Base-by-base conservation (phyloP, 2,888 invertebrate species). In the Acrocera orbiculus region DNA sequence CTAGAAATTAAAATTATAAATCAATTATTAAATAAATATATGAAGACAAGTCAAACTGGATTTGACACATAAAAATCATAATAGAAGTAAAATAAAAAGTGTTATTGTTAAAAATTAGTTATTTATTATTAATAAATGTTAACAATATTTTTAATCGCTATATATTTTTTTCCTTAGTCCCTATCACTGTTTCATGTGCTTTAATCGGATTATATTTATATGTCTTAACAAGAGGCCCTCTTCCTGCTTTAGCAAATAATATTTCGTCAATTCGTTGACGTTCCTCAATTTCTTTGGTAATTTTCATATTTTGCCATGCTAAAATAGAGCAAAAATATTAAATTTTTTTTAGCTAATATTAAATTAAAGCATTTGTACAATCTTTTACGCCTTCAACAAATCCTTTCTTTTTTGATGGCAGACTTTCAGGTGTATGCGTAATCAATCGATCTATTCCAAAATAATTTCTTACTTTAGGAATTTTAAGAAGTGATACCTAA, bases 201-300 rank as follows among this genome's bases (percentile, higher is more conserved):
- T 75, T 75, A 31, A 76, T 76, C 2, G 92, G 90, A 58, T 92
- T 80, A 53, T 71, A 76, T 56, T 81, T 76, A 51, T 72, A 93
- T 0, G 93, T 93, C 60, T 86, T 90, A 23, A 76, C 70, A 27
- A 92, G 50, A 0, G 93, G 83, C 1, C 85, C 89, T 51, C 73
- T 74, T 9, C 90, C 93, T 2, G 90, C 87, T 54, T 69, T 70
- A 37, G 75, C 72, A 51, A 92, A 92, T 34, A 76, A 70, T 42
- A 80, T 63, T 46, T 76, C 74, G 54, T 92, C 89, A 41, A 78
- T 56, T 39, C 74, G 63, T 46, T 73, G 69, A 35, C 89, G 66
- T 24, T 86, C 80, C 40, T 79, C 75, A 34, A 92, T 58, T 51
- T 83, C 77, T 51, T 66, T 71, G 0, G 76, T 67, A 36, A 85